Conservation (phyloP, 2,113 vertebrate genomes). For the Siphamia tubifer region DNA sequence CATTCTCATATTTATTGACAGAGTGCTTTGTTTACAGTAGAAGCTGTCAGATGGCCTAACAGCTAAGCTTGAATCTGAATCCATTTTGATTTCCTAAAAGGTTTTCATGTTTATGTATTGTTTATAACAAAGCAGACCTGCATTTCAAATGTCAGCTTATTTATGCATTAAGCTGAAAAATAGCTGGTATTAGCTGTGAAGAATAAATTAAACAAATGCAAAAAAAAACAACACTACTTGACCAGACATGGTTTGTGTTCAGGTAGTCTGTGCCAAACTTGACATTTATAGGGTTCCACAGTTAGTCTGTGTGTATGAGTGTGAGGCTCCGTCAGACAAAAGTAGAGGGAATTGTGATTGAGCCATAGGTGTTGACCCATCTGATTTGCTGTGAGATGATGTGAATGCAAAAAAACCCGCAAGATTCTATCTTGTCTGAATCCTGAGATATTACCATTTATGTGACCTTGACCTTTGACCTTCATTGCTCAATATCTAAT, state of each 20-base stretch:
- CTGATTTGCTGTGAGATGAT: too few relatives aligned
- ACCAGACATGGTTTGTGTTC: neutral
- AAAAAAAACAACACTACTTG: neutral
- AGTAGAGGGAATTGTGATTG: too few relatives aligned
- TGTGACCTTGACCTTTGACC: too few relatives aligned
- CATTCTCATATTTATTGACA: slow-evolving; percentile 28
- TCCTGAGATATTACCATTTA: too few relatives aligned
- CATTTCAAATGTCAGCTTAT: neutral
- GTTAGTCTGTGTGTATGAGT: neutral
- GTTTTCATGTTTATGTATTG: slow-evolving; percentile 2
- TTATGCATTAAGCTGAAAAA: too few relatives aligned
- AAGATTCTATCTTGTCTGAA: too few relatives aligned
- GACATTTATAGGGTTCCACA: neutral
- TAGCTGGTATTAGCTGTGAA: neutral
- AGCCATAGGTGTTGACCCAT: too few relatives aligned
- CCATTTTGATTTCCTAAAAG: neutral
- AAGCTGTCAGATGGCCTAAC: neutral
- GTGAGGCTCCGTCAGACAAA: neutral
- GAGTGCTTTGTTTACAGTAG: slow-evolving; percentile 26
- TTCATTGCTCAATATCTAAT: too few relatives aligned
- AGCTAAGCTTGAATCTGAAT: slow-evolving; percentile 4
- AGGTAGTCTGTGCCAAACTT: neutral
- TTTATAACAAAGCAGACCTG: slow-evolving; percentile 6
- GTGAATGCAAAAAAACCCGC: too few relatives aligned
- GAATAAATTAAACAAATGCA: neutral